Evolutionary conservation across 2,797 vertebrate genomes (phyloP), one percentile per base, ranked within the genome.

Genomic region (Coregonus sp.): DNA sequence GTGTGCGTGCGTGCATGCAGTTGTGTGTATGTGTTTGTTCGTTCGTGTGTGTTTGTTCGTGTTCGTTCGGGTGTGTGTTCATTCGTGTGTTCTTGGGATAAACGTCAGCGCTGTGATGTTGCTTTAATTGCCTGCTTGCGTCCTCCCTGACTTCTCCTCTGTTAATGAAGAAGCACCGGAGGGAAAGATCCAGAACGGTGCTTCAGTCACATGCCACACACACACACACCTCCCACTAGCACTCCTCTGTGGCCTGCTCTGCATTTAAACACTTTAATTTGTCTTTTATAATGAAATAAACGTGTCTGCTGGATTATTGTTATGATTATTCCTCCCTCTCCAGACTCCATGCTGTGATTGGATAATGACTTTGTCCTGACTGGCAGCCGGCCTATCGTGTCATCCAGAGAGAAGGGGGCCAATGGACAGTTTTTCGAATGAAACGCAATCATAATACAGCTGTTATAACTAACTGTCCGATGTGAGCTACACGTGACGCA

Each of bases 281-380:
- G 89, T 88, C 89, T 90, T 91, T 91, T 92, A 92, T 61, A 92
- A 91, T 89, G 88, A 91, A 91, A 90, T 91, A 90, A 91, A 91
- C 86, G 81, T 90, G 89, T 87, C 86, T 84, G 69, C 56, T 80
- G 86, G 87, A 93, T 91, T 91, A 88, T 84, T 78, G 85, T 91
- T 89, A 92, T 89, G 88, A 89, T 91, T 90, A 91, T 88, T 89
- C 81, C 85, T 87, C 77, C 82, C 84, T 88, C 83, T 89, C 87
- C 88, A 89, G 90, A 47, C 52, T 70, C 78, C 91, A 86, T 0
- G 80, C 89, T 92, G 88, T 89, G 92, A 93, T 93, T 92, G 90
- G 90, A 85, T 93, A 91, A 93, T 92, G 87, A 86, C 84, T 89
- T 91, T 90, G 81, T 71, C 75, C 72, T 89, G 90, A 91, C 90